A percentile compares a stretch with the other conserved stretches of the same genome.
phyloP scores from a whole-genome alignment of 1,140 invertebrate genomes.

The Pinna nobilis region DNA sequence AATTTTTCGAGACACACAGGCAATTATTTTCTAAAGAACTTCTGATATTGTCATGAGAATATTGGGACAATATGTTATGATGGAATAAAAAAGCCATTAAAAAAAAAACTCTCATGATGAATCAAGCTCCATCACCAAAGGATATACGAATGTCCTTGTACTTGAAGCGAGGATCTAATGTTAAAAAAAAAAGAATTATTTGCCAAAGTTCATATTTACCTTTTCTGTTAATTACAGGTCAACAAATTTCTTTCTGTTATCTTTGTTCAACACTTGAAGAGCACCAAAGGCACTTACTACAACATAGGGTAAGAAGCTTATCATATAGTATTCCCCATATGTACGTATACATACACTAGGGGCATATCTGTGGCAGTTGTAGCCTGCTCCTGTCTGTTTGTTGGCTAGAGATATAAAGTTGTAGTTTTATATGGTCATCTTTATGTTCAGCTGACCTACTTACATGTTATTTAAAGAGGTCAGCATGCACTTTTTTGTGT shows the following conservation, averaged over 20 bases:
- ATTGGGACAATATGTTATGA: too few species aligned
- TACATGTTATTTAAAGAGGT: too few species aligned
- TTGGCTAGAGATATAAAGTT: neutral
- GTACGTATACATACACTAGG: neutral
- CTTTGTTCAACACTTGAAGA: slow-evolving; percentile 68
- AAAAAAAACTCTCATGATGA: too few species aligned
- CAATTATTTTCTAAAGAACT: too few species aligned
- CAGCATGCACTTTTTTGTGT: too few species aligned
- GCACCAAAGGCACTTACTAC: slow-evolving; percentile 58
- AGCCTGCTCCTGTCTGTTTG: neutral
- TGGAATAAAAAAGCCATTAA: too few species aligned
- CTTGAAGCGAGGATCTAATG: neutral
- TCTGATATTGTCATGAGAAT: too few species aligned
- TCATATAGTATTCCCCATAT: neutral
- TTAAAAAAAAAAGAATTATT: neutral
- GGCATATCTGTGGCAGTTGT: neutral
- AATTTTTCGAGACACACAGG: too few species aligned
- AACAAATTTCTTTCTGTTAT: slow-evolving; percentile 60
- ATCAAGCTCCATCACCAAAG: too few species aligned
- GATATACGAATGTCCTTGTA: too few species aligned
- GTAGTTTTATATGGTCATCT: neutral
- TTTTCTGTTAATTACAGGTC: slow-evolving; percentile 31
- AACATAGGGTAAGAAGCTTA: slow-evolving; percentile 39
- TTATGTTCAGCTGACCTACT: neutral
- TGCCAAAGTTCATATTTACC: neutral